phyloP scores from a whole-genome alignment of 2,797 vertebrate species.

The Ptychadena robeensis region DNA sequence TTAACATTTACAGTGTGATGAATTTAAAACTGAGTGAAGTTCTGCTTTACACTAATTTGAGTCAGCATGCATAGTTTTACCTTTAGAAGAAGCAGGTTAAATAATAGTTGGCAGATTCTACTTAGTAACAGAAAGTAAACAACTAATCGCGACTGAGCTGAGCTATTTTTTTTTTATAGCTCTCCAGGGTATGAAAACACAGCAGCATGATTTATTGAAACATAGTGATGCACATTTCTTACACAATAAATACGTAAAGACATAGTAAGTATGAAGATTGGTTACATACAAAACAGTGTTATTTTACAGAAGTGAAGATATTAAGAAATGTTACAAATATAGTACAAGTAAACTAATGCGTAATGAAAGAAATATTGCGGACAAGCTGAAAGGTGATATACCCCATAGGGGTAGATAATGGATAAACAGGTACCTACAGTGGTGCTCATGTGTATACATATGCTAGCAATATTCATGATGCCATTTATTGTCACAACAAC shows the following conservation, averaged over 20 bases:
- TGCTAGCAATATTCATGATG: too few relatives aligned
- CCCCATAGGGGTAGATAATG: neutral
- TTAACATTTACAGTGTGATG: too few relatives aligned
- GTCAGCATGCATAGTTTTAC: neutral
- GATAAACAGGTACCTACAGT: too few relatives aligned
- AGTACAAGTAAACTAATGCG: conserved; percentile 14
- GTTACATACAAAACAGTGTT: neutral
- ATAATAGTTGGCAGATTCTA: neutral
- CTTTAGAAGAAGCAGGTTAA: neutral
- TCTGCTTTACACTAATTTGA: neutral
- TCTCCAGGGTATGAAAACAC: neutral
- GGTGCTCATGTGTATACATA: too few relatives aligned
- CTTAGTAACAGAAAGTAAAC: neutral
- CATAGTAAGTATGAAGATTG: neutral
- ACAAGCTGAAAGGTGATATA: conserved; percentile 38
- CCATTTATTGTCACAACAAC: too few relatives aligned
- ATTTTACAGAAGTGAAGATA: neutral
- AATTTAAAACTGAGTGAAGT: too few relatives aligned
- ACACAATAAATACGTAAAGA: neutral
- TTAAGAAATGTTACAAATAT: conserved; percentile 15
- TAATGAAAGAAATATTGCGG: neutral
- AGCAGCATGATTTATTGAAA: neutral
- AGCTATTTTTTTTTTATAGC: neutral
- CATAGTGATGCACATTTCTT: neutral
- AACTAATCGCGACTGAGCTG: neutral